A percentile compares a stretch with the other conserved stretches of the same genome.
phyloP scores from a whole-genome alignment of 2,888 invertebrate genomes.

The Drosophila recens region DNA sequence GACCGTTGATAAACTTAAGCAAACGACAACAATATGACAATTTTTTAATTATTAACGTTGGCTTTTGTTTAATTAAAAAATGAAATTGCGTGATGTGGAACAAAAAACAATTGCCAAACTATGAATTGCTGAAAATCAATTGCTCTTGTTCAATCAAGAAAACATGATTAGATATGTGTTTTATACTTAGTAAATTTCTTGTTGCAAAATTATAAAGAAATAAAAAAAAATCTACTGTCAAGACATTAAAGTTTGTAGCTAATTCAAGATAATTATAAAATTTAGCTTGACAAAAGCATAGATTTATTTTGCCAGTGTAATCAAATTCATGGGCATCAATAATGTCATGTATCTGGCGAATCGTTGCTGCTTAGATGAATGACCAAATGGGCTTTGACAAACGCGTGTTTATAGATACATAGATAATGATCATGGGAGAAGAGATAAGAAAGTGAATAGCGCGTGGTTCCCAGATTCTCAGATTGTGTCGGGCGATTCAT shows the following conservation, averaged over 20 bases:
- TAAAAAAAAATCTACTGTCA: neutral
- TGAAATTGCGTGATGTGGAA: neutral
- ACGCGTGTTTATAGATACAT: slow-evolving; percentile 33
- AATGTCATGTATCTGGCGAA: slow-evolving; percentile 11
- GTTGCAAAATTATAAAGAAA: slow-evolving; percentile 1
- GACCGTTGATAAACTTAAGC: slow-evolving; percentile 67
- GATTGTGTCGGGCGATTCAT: slow-evolving; percentile 36
- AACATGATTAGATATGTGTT: slow-evolving; percentile 20
- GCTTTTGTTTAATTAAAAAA: slow-evolving; percentile 65
- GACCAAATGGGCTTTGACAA: slow-evolving; percentile 41
- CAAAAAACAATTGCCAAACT: slow-evolving; percentile 23
- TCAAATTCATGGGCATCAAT: neutral
- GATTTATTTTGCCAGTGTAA: neutral
- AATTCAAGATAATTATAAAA: neutral
- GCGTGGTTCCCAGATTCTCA: slow-evolving; percentile 41
- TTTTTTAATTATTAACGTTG: slow-evolving; percentile 65
- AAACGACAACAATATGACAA: slow-evolving; percentile 73
- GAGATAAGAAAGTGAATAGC: slow-evolving; percentile 18
- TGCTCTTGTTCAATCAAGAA: slow-evolving; percentile 9
- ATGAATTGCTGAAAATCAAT: neutral
- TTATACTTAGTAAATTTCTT: neutral
- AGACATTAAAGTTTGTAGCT: neutral
- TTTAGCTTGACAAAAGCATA: neutral
- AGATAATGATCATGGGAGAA: slow-evolving; percentile 39
- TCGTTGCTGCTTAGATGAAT: slow-evolving; percentile 39